These are phyloP conservation scores for Microlaimidae sp. DNA, from an alignment of 2,888 invertebrate genomes.

Conservation along the genomic window DNA sequence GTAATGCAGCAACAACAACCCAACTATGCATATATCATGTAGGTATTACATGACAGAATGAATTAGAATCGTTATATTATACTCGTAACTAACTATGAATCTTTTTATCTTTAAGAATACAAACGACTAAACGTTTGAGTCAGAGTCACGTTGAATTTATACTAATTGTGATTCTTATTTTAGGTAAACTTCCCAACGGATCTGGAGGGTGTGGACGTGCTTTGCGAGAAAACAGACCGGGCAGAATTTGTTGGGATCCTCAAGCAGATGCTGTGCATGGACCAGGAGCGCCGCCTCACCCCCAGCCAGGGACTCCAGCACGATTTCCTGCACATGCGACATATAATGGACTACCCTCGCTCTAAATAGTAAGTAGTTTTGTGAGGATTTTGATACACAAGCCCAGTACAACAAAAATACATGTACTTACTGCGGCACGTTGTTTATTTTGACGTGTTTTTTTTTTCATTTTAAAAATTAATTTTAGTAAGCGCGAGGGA, in stretches of 20 bases:
- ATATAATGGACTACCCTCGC: slow-evolving; percentile 20
- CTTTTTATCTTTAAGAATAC: background rate
- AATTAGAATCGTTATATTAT: too few species aligned
- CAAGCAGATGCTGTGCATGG: slow-evolving; percentile 94
- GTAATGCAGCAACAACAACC: too few species aligned
- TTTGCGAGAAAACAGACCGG: slow-evolving; percentile 91
- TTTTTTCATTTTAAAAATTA: too few species aligned
- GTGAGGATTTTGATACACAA: too few species aligned
- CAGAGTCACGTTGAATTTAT: too few species aligned
- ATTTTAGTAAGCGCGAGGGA: too few species aligned
- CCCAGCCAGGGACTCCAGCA: slow-evolving; percentile 27
- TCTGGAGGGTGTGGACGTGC: slow-evolving; percentile 79
- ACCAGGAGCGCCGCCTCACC: slow-evolving; percentile 80
- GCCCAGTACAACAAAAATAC: too few species aligned
- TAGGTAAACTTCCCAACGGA: slow-evolving; percentile 92
- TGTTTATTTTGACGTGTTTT: too few species aligned
- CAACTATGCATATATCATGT: too few species aligned
- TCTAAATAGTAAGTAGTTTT: slow-evolving; percentile 26
- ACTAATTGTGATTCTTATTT: too few species aligned
- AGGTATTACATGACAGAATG: too few species aligned
- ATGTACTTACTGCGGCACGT: too few species aligned
- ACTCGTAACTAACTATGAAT: background rate
- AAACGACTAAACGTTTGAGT: background rate
- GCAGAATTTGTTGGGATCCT: slow-evolving; percentile 91
- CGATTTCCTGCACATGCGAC: slow-evolving; percentile 28